Conservation (phyloP, 2,888 invertebrate genomes). For the Lithophane leautieri region DNA sequence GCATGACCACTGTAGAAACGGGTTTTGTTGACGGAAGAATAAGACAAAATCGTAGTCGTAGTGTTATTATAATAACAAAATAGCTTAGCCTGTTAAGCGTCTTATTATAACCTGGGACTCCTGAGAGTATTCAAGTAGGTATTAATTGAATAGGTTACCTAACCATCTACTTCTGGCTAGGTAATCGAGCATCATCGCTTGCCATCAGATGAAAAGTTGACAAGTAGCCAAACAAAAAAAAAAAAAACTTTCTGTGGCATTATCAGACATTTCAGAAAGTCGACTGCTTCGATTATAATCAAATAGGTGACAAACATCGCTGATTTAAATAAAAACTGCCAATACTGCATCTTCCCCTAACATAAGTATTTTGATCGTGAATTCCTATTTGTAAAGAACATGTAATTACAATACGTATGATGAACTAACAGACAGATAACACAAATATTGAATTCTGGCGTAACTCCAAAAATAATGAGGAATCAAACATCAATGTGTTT, state of each 20-base stretch:
- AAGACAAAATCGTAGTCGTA: too few relatives aligned
- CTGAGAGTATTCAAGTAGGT: too few relatives aligned
- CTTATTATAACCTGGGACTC: neutral
- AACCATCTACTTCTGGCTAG: too few relatives aligned
- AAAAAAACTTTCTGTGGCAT: neutral
- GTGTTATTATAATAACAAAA: neutral
- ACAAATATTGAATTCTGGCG: constrained; percentile 35
- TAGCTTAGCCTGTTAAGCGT: neutral
- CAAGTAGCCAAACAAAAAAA: neutral
- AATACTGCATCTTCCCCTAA: neutral
- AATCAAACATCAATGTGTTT: constrained; percentile 37
- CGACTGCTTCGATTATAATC: neutral
- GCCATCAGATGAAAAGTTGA: neutral
- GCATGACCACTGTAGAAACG: too few relatives aligned
- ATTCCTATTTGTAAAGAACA: neutral
- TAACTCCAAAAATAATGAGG: constrained; percentile 39
- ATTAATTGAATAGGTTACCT: too few relatives aligned
- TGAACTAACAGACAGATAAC: constrained; percentile 30
- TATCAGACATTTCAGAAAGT: neutral
- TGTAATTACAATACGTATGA: neutral
- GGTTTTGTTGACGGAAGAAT: too few relatives aligned
- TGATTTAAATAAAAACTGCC: neutral
- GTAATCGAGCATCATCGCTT: too few relatives aligned
- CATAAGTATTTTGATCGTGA: neutral
- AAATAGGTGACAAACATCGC: neutral